Conservation (phyloP, 2,797 vertebrate genomes). For the Odontamblyopus rebecca region DNA sequence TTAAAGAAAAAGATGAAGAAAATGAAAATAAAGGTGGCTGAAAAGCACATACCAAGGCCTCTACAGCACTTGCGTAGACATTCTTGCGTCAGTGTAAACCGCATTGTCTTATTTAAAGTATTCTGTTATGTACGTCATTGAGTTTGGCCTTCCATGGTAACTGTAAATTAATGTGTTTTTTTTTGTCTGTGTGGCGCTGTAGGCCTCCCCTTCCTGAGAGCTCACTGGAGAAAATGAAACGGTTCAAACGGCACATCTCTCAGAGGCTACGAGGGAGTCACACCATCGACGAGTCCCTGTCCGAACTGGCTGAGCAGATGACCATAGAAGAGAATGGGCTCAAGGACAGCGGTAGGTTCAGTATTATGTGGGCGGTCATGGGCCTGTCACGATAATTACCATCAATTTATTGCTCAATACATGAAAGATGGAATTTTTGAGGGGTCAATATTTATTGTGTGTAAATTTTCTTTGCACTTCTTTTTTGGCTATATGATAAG, state of each 20-base stretch:
- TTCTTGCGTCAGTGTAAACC: background rate
- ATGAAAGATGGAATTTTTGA: too few species aligned
- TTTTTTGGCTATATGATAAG: too few species aligned
- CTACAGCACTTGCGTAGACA: conserved; percentile 10
- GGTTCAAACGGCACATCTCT: conserved; percentile 91
- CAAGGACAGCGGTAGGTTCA: conserved; percentile 88
- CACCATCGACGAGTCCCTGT: conserved; percentile 94
- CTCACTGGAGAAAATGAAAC: conserved; percentile 90
- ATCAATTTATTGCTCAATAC: too few species aligned
- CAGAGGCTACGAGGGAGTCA: conserved; percentile 92
- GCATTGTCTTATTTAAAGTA: conserved; percentile 1
- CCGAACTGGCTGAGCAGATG: conserved; percentile 95
- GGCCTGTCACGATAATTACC: too few species aligned
- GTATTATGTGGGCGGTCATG: too few species aligned
- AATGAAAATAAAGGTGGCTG: background rate
- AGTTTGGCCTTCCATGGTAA: background rate
- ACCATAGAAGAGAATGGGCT: conserved; percentile 93
- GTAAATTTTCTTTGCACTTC: too few species aligned
- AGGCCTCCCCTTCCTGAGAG: conserved; percentile 84
- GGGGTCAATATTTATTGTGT: too few species aligned
- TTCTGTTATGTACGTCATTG: background rate
- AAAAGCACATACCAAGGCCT: conserved; percentile 30
- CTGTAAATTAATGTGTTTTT: background rate
- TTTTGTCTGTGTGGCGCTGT: conserved; percentile 17
- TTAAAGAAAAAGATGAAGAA: too few species aligned